Percentiles rank a stretch among this genome's conserved stretches.
Conservation (phyloP, 1,140 invertebrate species). For the Riptortus pedestris region DNA sequence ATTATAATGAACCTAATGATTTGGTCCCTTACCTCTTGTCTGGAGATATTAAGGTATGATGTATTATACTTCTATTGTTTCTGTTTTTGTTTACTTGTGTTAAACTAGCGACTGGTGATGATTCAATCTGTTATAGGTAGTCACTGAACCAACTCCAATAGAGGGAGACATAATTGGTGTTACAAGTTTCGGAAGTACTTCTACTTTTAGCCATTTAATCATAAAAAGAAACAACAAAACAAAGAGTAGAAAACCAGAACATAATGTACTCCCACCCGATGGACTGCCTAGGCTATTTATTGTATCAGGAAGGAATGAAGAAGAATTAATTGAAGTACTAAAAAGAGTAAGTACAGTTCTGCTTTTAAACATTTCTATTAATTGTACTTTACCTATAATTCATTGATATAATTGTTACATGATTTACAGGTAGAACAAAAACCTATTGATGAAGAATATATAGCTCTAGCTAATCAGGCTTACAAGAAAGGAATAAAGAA, state of each 20-base stretch:
- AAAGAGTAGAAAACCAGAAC: slow-evolving; percentile 7
- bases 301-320: slow-evolving; percentile 31
- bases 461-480: slow-evolving; percentile 18
- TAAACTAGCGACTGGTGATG: neutral
- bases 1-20: slow-evolving; percentile 34
- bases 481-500: slow-evolving; percentile 8
- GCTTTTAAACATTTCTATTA: neutral
- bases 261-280: slow-evolving; percentile 23
- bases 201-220: slow-evolving; percentile 48
- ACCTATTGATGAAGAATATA: slow-evolving; percentile 41
- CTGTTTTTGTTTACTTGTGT: neutral
- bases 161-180: slow-evolving; percentile 42
- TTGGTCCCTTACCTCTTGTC: slow-evolving; percentile 46
- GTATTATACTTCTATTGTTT: neutral
- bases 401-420: neutral
- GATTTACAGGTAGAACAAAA: neutral
- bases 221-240: slow-evolving; percentile 35
- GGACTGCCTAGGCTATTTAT: slow-evolving; percentile 31
- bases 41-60: slow-evolving; percentile 36
- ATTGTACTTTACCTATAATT: neutral
- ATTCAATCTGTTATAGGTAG: slow-evolving; percentile 37
- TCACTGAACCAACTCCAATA: slow-evolving; percentile 42
- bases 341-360: slow-evolving; percentile 25
- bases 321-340: slow-evolving; percentile 28
- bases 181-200: slow-evolving; percentile 55